Percentiles rank a stretch among this genome's conserved stretches.
phyloP scores from a whole-genome alignment of 35 echinoderm and acorn worm genomes.

The Apostichopus japonicus region DNA sequence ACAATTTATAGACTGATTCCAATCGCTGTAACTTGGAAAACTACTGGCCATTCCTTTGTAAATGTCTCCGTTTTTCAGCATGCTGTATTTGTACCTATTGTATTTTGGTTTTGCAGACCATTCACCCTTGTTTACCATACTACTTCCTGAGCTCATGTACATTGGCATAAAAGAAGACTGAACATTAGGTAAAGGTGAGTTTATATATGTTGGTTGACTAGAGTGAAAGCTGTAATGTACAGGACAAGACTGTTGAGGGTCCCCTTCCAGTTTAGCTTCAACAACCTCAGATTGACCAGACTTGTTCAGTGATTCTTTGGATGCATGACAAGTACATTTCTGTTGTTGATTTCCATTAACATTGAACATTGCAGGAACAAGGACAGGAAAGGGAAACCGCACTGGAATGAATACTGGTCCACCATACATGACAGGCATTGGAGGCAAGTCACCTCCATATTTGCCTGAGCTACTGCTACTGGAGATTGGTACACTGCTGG shows the following conservation, averaged over 20 bases:
- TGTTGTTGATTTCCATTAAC: conserved; percentile 50
- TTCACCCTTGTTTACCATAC: neutral
- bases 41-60: conserved; percentile 62
- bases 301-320: neutral
- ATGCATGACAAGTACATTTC: conserved; percentile 22
- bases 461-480: neutral
- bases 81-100: conserved; percentile 95
- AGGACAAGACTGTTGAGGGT: conserved; percentile 25
- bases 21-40: conserved; percentile 9
- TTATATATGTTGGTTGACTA: conserved; percentile 56
- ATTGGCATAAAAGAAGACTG: conserved; percentile 54
- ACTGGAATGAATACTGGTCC: conserved; percentile 77
- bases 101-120: conserved; percentile 72
- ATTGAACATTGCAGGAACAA: conserved; percentile 69
- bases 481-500: conserved; percentile 30
- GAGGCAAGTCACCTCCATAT: conserved; percentile 3
- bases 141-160: conserved; percentile 32
- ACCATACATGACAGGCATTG: conserved; percentile 70
- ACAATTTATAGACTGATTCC: neutral
- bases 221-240: conserved; percentile 46
- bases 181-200: conserved; percentile 41
- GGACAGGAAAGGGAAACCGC: conserved; percentile 66
- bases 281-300: conserved; percentile 7
- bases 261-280: neutral
- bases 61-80: conserved; percentile 78